Evolutionary conservation across 2,797 vertebrate species (phyloP), one percentile per base, ranked within the genome.

Genomic region (Pyrocephalus nanus): DNA sequence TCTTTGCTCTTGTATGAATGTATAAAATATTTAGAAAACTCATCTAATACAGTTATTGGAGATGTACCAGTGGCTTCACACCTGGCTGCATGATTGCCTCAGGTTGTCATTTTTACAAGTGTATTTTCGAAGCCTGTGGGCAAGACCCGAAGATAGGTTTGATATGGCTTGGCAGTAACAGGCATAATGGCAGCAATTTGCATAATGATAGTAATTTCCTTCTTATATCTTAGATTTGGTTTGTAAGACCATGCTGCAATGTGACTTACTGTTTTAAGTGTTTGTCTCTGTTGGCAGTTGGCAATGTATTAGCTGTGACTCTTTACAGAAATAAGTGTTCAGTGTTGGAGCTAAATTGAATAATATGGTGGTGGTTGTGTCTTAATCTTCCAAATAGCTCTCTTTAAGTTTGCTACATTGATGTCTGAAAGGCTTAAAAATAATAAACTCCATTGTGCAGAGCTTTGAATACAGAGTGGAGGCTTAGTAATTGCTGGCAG

Each of bases 391-490:
- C 83, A 94, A 95, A 94, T 71, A 71, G 93, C 51, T 48, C 77
- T 67, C 77, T 84, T 88, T 88, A 95, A 95, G 71, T 92, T 95
- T 6, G 1, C 83, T 88, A 21, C 50, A 76, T 2, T 94, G 71
- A 70, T 92, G 86, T 89, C 66, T 95, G 83, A 85, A 93, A 94
- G 65, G 80, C 88, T 93, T 95, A 94, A 96, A 97, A 96, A 96
- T 96, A 95, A 95, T 93, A 93, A 96, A 87, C 64, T 92, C 70
- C n/a, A 87, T 95, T 96, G 77, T 96, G 79, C 1, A 62, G 74
- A 71, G 94, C 83, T 96, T 88, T 95, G 90, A 96, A 88, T 92
- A 20, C 66, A 57, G 88, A 93, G 80, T 71, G 45, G 73, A 88
- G 89, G 79, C 88, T 93, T 26, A 73, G 71, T 86, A 73, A 82